These are phyloP conservation scores for Drosophila nigricruria DNA, from an alignment of 2,888 invertebrate genomes.

Conservation along the genomic window DNA sequence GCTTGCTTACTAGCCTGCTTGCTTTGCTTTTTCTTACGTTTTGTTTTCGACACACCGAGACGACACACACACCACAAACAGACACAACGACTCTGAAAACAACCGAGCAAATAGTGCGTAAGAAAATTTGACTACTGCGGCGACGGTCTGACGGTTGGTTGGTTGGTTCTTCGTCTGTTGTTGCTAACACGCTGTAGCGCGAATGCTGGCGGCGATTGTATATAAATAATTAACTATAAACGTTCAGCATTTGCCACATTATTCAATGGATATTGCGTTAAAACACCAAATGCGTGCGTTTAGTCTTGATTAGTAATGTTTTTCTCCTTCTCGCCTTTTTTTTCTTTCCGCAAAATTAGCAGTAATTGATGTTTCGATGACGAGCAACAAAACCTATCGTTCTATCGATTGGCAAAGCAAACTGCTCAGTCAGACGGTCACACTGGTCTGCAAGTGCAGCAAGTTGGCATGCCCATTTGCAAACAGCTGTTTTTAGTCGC, in stretches of 20 bases:
- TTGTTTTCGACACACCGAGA: slow-evolving; percentile 56
- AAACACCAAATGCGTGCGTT: slow-evolving; percentile 42
- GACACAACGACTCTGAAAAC: slow-evolving; percentile 30
- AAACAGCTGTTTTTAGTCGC: slow-evolving; percentile 50
- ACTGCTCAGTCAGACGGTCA: slow-evolving; percentile 13
- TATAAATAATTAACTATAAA: slow-evolving; percentile 46
- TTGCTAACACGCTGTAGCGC: slow-evolving; percentile 38
- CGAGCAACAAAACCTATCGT: slow-evolving; percentile 32
- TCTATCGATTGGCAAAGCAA: slow-evolving; percentile 20
- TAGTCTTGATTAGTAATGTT: slow-evolving; percentile 55
- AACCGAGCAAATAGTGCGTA: slow-evolving; percentile 58
- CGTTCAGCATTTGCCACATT: slow-evolving; percentile 47
- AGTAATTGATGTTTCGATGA: slow-evolving; percentile 60
- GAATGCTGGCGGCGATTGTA: slow-evolving; percentile 27
- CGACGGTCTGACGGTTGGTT: slow-evolving; percentile 50
- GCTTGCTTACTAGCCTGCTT: slow-evolving; percentile 7
- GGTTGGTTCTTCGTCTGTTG: slow-evolving; percentile 40
- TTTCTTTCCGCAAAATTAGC: slow-evolving; percentile 59
- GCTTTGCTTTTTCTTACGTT: slow-evolving; percentile 39
- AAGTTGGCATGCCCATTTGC: slow-evolving; percentile 15
- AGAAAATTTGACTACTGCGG: slow-evolving; percentile 63
- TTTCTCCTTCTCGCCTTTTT: slow-evolving; percentile 43
- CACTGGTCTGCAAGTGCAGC: slow-evolving; percentile 3
- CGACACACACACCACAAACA: slow-evolving; percentile 53
- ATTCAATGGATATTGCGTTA: slow-evolving; percentile 38